phyloP scores from a whole-genome alignment of 2,888 invertebrate genomes.

The Panzeria rudis region DNA sequence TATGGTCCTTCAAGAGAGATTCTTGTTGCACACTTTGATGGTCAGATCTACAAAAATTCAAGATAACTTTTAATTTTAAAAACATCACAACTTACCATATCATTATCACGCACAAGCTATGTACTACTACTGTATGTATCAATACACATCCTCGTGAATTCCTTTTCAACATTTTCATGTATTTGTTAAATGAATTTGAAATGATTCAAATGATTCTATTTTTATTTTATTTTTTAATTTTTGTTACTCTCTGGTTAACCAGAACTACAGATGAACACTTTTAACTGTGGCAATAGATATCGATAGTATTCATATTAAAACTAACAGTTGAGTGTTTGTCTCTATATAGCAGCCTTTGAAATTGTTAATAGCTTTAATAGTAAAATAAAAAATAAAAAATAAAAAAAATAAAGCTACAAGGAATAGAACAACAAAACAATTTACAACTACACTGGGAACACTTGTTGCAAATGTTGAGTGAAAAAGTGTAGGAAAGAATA shows the following conservation, averaged over 20 bases:
- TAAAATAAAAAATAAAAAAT: slow-evolving; percentile 23
- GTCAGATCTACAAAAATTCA: too few relatives aligned
- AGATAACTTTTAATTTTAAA: background rate
- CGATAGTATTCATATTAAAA: slow-evolving; percentile 53
- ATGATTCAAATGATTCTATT: background rate
- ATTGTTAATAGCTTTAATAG: slow-evolving; percentile 61
- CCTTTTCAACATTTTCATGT: background rate
- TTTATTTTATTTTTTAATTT: slow-evolving; percentile 4
- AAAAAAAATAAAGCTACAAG: slow-evolving; percentile 18
- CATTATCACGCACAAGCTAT: background rate
- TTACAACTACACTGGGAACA: slow-evolving; percentile 44
- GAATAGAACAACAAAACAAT: slow-evolving; percentile 27
- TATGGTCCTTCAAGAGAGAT: too few relatives aligned
- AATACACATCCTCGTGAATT: background rate
- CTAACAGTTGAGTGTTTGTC: slow-evolving; percentile 36
- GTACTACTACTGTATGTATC: background rate
- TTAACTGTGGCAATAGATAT: slow-evolving; percentile 46
- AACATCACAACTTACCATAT: background rate
- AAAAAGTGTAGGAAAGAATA: background rate
- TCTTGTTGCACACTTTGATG: too few relatives aligned
- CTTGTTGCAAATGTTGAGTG: slow-evolving; percentile 53
- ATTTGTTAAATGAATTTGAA: background rate
- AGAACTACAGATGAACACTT: slow-evolving; percentile 29
- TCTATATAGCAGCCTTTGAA: slow-evolving; percentile 53
- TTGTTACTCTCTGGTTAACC: slow-evolving; percentile 1